Evolutionary conservation across 2,113 vertebrate genomes (phyloP).

Genomic region (Pimephales promelas): DNA sequence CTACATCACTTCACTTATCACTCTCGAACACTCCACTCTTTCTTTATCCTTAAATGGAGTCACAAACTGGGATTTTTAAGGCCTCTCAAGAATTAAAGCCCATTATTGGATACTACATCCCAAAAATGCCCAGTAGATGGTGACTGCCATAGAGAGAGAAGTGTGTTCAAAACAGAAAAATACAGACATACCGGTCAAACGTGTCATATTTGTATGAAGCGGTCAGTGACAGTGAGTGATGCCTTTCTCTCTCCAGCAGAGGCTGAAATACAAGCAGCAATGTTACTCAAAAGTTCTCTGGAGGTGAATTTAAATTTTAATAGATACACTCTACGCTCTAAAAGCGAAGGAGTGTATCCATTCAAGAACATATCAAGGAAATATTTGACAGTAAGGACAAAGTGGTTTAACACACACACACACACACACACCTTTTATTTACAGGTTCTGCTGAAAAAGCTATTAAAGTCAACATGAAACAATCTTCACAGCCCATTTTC

Average conservation of each 20-base stretch:
- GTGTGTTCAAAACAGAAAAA: not conserved
- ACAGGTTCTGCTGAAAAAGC: not conserved
- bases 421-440: not conserved
- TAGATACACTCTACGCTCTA: conserved; percentile 18
- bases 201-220: not conserved
- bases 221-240: conserved; percentile 22
- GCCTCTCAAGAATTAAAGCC: not conserved
- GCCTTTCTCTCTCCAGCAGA: conserved; percentile 7
- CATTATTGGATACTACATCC: not conserved
- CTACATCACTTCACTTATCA: not conserved
- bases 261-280: conserved; percentile 20
- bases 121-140: not conserved
- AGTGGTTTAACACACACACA: conserved; percentile 10
- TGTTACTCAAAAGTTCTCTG: not conserved
- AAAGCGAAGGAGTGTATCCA: conserved; percentile 12
- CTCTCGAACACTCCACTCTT: not conserved
- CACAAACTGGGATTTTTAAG: not conserved
- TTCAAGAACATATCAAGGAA: not conserved
- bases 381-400: conserved; percentile 27
- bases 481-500: not conserved
- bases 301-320: conserved; percentile 34
- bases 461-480: conserved; percentile 14
- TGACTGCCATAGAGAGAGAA: not conserved
- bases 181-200: not conserved
- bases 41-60: not conserved